Conservation (phyloP, 2,113 vertebrate genomes). For the Neolamprologus kungweensis region DNA sequence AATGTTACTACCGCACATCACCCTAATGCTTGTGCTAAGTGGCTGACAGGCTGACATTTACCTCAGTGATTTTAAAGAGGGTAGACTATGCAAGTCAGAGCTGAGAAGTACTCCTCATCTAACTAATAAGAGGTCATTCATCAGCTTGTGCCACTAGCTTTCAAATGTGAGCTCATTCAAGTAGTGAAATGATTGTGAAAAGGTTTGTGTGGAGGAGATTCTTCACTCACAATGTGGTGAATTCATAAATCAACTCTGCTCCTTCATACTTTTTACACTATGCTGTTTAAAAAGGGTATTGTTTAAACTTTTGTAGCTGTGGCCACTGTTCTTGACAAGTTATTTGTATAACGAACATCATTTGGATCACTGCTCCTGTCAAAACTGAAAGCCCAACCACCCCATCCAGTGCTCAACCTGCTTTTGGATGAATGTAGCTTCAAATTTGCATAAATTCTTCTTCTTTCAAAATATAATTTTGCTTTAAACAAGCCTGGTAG, state of each 20-base stretch:
- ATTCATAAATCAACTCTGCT: neutral
- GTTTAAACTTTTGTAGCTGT: neutral
- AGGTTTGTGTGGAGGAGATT: neutral
- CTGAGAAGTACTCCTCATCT: neutral
- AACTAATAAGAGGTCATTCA: neutral
- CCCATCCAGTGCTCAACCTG: accelerated
- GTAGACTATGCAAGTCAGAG: neutral
- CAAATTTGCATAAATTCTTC: neutral
- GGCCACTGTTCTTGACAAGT: neutral
- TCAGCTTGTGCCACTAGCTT: neutral
- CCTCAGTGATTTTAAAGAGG: neutral
- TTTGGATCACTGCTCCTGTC: neutral
- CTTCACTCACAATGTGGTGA: too few species aligned
- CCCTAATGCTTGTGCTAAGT: neutral
- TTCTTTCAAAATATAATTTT: neutral
- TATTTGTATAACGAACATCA: neutral
- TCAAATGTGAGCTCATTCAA: neutral
- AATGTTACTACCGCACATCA: neutral
- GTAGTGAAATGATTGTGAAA: neutral
- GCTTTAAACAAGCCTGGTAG: neutral
- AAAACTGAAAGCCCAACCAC: neutral
- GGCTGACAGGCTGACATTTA: neutral
- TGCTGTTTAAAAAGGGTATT: neutral
- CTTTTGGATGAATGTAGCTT: neutral
- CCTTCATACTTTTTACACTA: neutral